Evolutionary conservation across 1,140 invertebrate species (phyloP).

Genomic region (Tetraneura akinire): DNA sequence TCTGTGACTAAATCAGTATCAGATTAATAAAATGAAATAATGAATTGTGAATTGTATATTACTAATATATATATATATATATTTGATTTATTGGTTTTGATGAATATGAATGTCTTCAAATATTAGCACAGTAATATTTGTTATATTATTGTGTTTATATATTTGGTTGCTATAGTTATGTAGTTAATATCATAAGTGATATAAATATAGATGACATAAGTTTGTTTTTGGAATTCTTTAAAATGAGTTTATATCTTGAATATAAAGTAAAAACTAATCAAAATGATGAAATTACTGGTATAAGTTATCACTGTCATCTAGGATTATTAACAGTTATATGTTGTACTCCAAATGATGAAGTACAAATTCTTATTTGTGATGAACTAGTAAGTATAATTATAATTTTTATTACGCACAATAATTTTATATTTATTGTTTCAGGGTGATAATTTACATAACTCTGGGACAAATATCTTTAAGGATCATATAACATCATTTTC

Average conservation of each 20-base stretch:
- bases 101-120: no score
- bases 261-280: slow-evolving; percentile 54
- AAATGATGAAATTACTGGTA: slow-evolving; percentile 42
- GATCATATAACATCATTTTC: slow-evolving; percentile 71
- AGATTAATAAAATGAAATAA: no score
- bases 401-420: not conserved
- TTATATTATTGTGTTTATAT: not conserved
- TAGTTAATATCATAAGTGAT: not conserved
- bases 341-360: slow-evolving; percentile 83
- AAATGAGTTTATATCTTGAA: slow-evolving; percentile 57
- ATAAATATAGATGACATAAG: not conserved
- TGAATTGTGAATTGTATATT: no score
- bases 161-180: slow-evolving; percentile 19
- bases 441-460: slow-evolving; percentile 13
- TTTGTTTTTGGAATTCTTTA: not conserved
- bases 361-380: slow-evolving; percentile 83
- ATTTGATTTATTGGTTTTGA: no score
- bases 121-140: no score
- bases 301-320: slow-evolving; percentile 56
- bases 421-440: not conserved
- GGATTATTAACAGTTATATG: slow-evolving; percentile 75
- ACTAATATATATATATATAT: no score
- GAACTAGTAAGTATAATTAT: slow-evolving; percentile 68
- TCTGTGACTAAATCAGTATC: no score
- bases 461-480: slow-evolving; percentile 18